These are phyloP conservation scores for Dryocosmus kuriphilus DNA, from an alignment of 2,888 invertebrate genomes.

Conservation along the genomic window DNA sequence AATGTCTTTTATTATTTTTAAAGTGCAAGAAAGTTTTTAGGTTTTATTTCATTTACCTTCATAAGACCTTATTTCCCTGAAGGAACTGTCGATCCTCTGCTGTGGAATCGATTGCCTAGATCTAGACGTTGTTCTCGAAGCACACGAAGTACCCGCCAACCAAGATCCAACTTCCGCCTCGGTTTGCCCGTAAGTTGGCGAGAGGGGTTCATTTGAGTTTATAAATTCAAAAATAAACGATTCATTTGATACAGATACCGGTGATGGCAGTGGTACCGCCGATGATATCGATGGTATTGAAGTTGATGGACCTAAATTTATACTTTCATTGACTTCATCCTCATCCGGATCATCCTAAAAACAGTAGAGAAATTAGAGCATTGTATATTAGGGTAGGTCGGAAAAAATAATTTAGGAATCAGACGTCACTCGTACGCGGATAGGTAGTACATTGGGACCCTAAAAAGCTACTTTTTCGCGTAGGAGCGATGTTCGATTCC, in stretches of 20 bases:
- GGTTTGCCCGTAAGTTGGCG: neutral
- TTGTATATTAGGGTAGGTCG: no score
- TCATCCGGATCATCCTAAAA: no score
- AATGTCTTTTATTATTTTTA: neutral
- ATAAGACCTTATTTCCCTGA: neutral
- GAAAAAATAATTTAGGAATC: no score
- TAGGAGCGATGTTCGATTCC: no score
- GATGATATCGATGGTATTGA: neutral
- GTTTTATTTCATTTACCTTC: neutral
- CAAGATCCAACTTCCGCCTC: neutral
- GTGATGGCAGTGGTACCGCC: constrained; percentile 2
- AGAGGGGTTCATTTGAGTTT: no score
- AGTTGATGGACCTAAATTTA: no score
- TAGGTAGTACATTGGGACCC: no score
- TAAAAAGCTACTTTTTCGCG: no score
- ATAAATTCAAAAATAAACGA: constrained; percentile 3
- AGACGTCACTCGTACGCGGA: no score
- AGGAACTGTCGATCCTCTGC: neutral
- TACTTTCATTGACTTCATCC: no score
- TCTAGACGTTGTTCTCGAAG: neutral
- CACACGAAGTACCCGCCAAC: neutral
- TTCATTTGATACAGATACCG: neutral
- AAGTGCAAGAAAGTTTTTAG: neutral
- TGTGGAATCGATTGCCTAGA: neutral
- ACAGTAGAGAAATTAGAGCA: no score